phyloP scores from a whole-genome alignment of 2,888 invertebrate genomes.

The Idaea aversata region DNA sequence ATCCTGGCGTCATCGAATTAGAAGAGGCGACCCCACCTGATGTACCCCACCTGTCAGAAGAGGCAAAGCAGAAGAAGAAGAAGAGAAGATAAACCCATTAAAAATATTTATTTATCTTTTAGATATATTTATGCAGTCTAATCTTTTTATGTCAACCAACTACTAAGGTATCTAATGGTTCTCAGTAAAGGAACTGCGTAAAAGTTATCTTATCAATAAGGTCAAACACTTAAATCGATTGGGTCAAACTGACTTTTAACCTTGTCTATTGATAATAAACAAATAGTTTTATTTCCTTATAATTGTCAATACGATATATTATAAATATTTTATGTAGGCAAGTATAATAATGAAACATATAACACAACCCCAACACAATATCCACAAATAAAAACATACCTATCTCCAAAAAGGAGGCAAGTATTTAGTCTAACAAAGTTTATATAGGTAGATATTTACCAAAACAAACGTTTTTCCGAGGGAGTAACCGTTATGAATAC shows the following conservation, averaged over 20 bases:
- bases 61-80: no score
- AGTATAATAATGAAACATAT: no score
- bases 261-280: conserved; percentile 35
- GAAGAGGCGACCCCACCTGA: no score
- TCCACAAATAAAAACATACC: no score
- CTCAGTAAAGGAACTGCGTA: background rate
- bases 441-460: background rate
- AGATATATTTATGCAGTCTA: no score
- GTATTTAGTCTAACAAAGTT: background rate
- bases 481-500: background rate
- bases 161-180: background rate
- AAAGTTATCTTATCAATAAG: conserved; percentile 3
- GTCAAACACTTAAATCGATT: background rate
- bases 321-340: no score
- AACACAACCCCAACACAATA: no score
- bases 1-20: no score
- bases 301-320: background rate
- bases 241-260: conserved; percentile 32
- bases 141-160: background rate
- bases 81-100: no score
- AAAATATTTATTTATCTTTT: no score
- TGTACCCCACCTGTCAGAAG: no score
- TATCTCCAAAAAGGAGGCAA: no score
- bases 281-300: conserved; percentile 10
- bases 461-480: background rate